Evolutionary conservation across 2,888 invertebrate genomes (phyloP).

Genomic region (Adelphocoris suturalis): DNA sequence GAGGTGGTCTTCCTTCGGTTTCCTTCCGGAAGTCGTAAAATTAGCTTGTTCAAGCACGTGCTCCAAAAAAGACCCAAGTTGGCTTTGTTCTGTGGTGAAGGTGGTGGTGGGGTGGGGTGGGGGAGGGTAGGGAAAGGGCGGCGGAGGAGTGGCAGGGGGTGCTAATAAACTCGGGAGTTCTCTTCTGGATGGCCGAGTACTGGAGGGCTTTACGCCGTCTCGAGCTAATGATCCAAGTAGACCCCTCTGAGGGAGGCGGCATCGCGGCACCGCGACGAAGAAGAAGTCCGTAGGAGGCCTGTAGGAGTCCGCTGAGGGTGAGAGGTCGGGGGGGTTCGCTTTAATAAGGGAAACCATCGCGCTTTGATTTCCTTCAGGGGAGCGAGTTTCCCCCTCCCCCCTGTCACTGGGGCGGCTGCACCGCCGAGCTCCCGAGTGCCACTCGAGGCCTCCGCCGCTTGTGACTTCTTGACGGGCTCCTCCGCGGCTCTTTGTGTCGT

Average conservation of each 20-base stretch:
- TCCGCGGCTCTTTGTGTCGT: constrained; percentile 31
- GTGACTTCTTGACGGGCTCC: constrained; percentile 52
- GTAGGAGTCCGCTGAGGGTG: background rate
- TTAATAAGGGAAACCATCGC: constrained; percentile 48
- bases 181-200: constrained; percentile 37
- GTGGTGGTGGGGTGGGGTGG: too few species aligned
- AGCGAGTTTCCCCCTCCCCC: background rate
- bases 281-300: background rate
- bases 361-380: constrained; percentile 40
- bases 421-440: background rate
- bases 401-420: background rate
- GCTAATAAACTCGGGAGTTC: constrained; percentile 51
- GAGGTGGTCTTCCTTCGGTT: constrained; percentile 15
- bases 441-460: constrained; percentile 28
- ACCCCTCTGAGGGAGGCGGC: background rate
- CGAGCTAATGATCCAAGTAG: constrained; percentile 61
- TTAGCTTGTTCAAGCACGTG: constrained; percentile 54
- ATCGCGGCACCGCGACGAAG: background rate
- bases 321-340: background rate
- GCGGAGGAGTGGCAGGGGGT: background rate
- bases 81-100: background rate
- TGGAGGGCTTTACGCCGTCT: constrained; percentile 44
- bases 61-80: constrained; percentile 53
- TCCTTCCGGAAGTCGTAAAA: background rate
- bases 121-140: too few species aligned